phyloP scores from a whole-genome alignment of 2,888 invertebrate species.

The Craniophora ligustri region DNA sequence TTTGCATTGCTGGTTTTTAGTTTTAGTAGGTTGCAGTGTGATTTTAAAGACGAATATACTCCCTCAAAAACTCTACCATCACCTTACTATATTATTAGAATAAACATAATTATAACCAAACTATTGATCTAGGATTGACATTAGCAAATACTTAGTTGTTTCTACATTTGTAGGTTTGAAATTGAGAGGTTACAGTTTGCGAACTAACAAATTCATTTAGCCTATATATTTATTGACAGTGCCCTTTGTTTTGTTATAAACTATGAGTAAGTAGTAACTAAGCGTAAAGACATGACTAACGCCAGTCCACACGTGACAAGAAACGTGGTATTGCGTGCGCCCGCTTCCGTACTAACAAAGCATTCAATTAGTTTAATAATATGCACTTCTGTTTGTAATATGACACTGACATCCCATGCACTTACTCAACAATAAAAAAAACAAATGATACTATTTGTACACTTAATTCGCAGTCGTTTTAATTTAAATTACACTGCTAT shows the following conservation, averaged over 20 bases:
- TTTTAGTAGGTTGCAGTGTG: too few relatives aligned
- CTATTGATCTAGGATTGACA: too few relatives aligned
- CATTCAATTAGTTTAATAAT: constrained; percentile 61
- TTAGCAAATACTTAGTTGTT: too few relatives aligned
- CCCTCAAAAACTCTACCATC: too few relatives aligned
- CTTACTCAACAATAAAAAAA: constrained; percentile 42
- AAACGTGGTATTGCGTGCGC: constrained; percentile 33
- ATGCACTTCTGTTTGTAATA: constrained; percentile 60
- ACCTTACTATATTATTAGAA: too few relatives aligned
- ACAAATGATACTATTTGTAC: constrained; percentile 29
- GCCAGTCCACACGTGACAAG: constrained; percentile 34
- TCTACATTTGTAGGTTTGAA: background rate
- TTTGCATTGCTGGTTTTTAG: too few relatives aligned
- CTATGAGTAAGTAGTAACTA: constrained; percentile 3
- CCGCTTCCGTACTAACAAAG: constrained; percentile 41
- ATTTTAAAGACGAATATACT: too few relatives aligned
- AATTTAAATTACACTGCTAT: background rate
- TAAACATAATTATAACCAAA: too few relatives aligned
- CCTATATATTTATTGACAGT: background rate
- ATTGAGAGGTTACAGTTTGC: too few relatives aligned
- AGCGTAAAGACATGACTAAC: constrained; percentile 32
- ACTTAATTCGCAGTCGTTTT: constrained; percentile 11
- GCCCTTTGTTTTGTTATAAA: constrained; percentile 6
- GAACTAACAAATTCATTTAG: constrained; percentile 3
- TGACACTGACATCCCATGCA: constrained; percentile 60